These are phyloP conservation scores for Microplitis mediator DNA, from an alignment of 1,140 invertebrate species.

Conservation along the genomic window DNA sequence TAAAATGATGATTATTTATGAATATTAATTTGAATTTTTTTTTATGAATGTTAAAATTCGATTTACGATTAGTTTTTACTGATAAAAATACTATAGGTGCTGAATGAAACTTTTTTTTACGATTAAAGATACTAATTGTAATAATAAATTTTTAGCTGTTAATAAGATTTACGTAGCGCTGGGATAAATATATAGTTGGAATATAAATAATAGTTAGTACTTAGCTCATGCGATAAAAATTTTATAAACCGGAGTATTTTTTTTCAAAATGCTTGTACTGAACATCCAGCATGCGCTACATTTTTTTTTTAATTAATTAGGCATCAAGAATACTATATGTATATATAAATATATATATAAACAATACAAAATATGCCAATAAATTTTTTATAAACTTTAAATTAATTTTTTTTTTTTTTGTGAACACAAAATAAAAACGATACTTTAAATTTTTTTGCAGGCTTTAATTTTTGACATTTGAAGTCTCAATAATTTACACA, in stretches of 20 bases:
- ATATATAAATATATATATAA: constrained; percentile 12
- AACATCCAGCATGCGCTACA: constrained; percentile 54
- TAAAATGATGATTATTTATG: too few species aligned
- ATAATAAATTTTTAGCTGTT: constrained; percentile 16
- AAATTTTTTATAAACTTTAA: background rate
- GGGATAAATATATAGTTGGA: constrained; percentile 14
- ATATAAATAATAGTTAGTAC: constrained; percentile 49
- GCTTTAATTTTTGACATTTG: too few species aligned
- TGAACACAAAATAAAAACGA: too few species aligned
- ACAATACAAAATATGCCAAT: background rate
- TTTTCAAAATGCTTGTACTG: constrained; percentile 49
- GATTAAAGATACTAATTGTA: background rate
- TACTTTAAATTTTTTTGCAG: too few species aligned
- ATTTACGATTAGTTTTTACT: too few species aligned
- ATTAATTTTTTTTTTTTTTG: too few species aligned
- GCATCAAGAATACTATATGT: constrained; percentile 21
- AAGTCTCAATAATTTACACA: too few species aligned
- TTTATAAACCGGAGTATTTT: constrained; percentile 37
- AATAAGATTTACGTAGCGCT: constrained; percentile 25
- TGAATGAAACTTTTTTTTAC: too few species aligned
- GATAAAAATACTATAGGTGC: too few species aligned
- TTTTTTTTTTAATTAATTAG: constrained; percentile 34
- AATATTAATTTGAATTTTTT: too few species aligned
- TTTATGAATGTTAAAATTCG: too few species aligned
- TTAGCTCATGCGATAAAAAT: constrained; percentile 55